These are phyloP conservation scores for Halictus quadricinctus DNA, from an alignment of 2,888 invertebrate species.

Conservation along the genomic window DNA sequence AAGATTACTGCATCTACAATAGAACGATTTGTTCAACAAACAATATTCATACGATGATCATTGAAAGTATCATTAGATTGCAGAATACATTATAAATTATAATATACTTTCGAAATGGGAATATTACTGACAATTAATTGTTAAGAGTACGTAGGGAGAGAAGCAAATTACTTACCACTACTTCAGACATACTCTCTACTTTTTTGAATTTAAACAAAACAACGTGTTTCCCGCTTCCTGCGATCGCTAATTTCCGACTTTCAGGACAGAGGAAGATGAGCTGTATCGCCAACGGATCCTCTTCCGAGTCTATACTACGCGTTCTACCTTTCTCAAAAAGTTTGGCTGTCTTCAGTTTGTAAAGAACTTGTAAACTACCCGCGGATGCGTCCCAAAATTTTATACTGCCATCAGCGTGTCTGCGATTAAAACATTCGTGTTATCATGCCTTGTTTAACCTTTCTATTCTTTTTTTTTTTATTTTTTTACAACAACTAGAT, in stretches of 20 bases:
- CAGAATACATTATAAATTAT: neutral
- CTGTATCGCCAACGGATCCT: conserved; percentile 95
- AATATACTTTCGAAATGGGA: neutral
- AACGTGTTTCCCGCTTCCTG: conserved; percentile 96
- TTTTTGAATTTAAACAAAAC: conserved; percentile 98
- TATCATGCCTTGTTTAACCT: neutral
- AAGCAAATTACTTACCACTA: conserved; percentile 85
- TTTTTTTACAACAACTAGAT: neutral
- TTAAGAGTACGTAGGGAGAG: neutral
- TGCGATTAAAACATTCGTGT: conserved; percentile 78
- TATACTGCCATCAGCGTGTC: conserved; percentile 98
- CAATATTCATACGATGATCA: neutral
- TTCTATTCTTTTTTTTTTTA: neutral
- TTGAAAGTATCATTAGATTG: neutral
- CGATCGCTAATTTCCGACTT: conserved; percentile 94
- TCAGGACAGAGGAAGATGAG: conserved; percentile 96
- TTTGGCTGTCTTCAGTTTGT: conserved; percentile 98
- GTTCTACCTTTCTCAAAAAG: conserved; percentile 90
- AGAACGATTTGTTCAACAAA: neutral
- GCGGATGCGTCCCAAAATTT: conserved; percentile 99
- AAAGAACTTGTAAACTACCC: conserved; percentile 96
- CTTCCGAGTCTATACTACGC: conserved; percentile 87
- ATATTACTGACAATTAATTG: neutral
- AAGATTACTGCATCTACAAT: conserved; percentile 13
- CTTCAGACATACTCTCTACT: conserved; percentile 92